phyloP scores from a whole-genome alignment of 2,797 vertebrate species.

The Semotilus atromaculatus region DNA sequence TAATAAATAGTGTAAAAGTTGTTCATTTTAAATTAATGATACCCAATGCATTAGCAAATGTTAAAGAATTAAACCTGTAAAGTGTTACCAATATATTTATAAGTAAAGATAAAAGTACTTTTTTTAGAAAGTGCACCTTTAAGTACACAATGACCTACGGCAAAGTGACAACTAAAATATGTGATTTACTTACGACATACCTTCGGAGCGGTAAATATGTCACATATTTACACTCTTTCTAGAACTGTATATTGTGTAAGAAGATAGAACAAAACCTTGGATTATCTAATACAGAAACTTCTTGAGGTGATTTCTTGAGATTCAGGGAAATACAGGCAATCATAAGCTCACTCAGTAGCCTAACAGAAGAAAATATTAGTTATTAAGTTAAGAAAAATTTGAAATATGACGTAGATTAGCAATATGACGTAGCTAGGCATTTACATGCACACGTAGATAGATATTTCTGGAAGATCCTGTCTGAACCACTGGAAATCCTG shows the following conservation, averaged over 20 bases:
- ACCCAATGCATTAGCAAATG: no score
- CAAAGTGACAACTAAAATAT: neutral
- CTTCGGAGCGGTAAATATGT: neutral
- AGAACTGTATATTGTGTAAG: neutral
- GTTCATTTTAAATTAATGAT: no score
- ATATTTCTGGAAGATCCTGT: conserved; percentile 26
- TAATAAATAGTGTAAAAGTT: no score
- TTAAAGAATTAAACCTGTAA: no score
- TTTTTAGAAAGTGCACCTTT: neutral
- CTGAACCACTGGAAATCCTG: conserved; percentile 20
- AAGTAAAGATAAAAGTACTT: neutral
- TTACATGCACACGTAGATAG: neutral
- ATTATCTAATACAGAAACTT: neutral
- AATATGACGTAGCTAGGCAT: neutral
- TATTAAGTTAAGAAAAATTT: neutral
- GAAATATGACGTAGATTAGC: neutral
- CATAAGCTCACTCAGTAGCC: neutral
- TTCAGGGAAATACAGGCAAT: neutral
- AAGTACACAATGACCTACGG: neutral
- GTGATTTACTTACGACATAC: neutral
- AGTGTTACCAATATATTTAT: neutral
- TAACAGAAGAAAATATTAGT: neutral
- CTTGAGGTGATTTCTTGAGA: neutral
- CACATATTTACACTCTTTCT: neutral
- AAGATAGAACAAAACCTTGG: neutral